Evolutionary conservation across 2,888 invertebrate genomes (phyloP).

Genomic region (Notocelia uddmanniana): DNA sequence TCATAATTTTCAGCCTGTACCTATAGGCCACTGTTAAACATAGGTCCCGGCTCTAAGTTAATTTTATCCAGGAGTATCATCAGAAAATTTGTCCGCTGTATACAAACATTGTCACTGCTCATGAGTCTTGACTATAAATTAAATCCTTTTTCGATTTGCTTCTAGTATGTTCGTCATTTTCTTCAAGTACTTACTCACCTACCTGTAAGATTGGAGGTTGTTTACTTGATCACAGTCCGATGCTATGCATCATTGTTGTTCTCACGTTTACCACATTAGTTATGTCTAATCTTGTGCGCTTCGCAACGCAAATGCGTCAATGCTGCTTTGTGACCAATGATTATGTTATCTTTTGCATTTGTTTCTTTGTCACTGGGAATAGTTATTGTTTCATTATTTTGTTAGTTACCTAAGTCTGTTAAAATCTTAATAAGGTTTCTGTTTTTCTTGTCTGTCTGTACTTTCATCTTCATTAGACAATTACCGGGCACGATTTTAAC

Average conservation of each 20-base stretch:
- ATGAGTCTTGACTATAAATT: background rate
- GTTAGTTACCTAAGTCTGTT: too few relatives aligned
- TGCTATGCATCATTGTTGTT: slow-evolving; percentile 12
- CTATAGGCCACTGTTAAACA: background rate
- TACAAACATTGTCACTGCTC: background rate
- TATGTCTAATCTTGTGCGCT: slow-evolving; percentile 16
- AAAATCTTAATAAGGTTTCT: too few relatives aligned
- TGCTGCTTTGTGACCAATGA: background rate
- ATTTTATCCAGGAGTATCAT: too few relatives aligned
- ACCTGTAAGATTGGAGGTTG: background rate
- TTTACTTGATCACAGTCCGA: background rate
- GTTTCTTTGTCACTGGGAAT: background rate
- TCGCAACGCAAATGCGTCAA: background rate
- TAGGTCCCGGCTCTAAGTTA: background rate
- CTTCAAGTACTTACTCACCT: background rate
- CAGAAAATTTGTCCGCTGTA: background rate
- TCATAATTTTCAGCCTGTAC: background rate
- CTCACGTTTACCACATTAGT: slow-evolving; percentile 20
- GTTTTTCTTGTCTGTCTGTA: too few relatives aligned
- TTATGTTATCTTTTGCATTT: background rate
- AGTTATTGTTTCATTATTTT: background rate
- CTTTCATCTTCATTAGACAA: too few relatives aligned
- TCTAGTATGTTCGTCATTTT: background rate
- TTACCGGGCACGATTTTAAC: too few relatives aligned
- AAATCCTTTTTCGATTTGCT: background rate